Evolutionary conservation across 2,888 invertebrate species (phyloP), one percentile per base, ranked within the genome.

Genomic region (Strigamia crassipes): DNA sequence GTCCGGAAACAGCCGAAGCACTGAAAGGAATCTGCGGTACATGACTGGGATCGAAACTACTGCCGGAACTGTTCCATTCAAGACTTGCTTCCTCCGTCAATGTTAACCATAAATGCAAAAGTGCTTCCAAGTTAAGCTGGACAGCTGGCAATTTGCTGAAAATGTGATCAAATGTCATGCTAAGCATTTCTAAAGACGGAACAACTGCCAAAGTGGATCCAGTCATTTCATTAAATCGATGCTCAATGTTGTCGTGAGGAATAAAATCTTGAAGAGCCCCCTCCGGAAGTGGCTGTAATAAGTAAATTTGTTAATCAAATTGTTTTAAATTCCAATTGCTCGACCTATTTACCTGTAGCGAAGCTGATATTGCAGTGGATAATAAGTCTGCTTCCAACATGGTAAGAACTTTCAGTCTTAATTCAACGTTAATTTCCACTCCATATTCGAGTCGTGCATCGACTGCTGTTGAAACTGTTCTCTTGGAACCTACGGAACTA

Each of bases 41-140:
- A 84, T 83, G 87, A 86, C 84, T 86, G 87, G 78, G 77, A 38
- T 31, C 82, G 27, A 81, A 81, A 23, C 18, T 81, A 38, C 18
- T 78, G 12, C 81, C 82, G 15, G 84, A 81, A 78, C 84, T 84
- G 80, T 83, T 46, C 80, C 83, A 79, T 42, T 84, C 85, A 23
- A 83, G 84, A n/a, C 85, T 83, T 31, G 86, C 84, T 87, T 88
- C 93, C 90, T 91, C 88, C 84, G 95, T 95, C 83, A 96, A 89
- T 2, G 94, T 95, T 83, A 96, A 89, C 95, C 96, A 96, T 84
- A 96, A 89, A 84, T 95, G 94, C 51, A 96, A 89, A 79, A 95
- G 92, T 86, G 94, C 92, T 88, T 96, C 96, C 87, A 96, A 90
- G 87, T 93, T 93, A 23, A 92, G 91, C 87, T 89, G 89, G 77